These are phyloP conservation scores for Sebastes steindachneri DNA, from an alignment of 2,797 vertebrate species.

Conservation along the genomic window DNA sequence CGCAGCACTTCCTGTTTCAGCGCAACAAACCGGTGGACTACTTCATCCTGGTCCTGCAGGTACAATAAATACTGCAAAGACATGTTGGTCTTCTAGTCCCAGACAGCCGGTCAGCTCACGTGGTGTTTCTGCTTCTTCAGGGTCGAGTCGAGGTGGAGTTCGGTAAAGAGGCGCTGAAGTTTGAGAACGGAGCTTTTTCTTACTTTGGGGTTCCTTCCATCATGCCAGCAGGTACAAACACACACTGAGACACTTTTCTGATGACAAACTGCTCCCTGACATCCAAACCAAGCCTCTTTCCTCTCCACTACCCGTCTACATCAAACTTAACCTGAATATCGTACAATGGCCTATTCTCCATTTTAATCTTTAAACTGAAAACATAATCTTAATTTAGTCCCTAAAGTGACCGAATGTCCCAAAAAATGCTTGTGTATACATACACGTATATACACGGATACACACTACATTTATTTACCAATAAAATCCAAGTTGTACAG, in stretches of 20 bases:
- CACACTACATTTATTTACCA: not conserved
- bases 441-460: not conserved
- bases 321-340: not conserved
- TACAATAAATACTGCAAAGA: constrained; percentile 39
- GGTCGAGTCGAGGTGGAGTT: constrained; percentile 97
- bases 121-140: constrained; percentile 67
- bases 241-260: not conserved
- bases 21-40: constrained; percentile 92
- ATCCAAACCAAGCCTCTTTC: not conserved
- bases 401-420: not conserved
- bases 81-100: not conserved
- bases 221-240: constrained; percentile 88
- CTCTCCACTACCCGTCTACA: not conserved
- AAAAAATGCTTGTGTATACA: not conserved
- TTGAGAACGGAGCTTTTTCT: constrained; percentile 96
- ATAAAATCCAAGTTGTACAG: not conserved
- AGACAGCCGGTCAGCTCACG: not conserved
- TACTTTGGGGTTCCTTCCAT: constrained; percentile 95
- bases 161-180: constrained; percentile 94
- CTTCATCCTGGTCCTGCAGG: constrained; percentile 94
- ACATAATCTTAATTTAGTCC: not conserved
- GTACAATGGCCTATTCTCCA: not conserved
- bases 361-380: not conserved
- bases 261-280: not conserved
- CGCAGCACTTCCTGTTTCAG: constrained; percentile 91